These are phyloP conservation scores for Crotophaga sulcirostris DNA, from an alignment of 2,113 vertebrate genomes.

Conservation along the genomic window DNA sequence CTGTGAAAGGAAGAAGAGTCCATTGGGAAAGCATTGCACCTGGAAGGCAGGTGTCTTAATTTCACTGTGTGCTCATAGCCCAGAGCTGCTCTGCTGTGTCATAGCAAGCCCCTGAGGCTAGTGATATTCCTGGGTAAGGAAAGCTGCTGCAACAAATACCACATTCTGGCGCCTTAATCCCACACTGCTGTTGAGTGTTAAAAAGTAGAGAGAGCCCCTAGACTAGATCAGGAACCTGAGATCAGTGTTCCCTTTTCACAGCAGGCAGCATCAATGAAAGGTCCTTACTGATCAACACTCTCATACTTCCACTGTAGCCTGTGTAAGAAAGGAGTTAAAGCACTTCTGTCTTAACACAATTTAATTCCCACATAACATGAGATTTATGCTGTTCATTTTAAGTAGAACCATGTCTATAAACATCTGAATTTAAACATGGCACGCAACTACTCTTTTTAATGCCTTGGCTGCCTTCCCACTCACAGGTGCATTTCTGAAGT, in stretches of 20 bases:
- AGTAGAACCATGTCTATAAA: neutral
- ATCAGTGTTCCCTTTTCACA: neutral
- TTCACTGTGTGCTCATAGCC: neutral
- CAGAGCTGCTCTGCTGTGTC: neutral
- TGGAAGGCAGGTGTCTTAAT: neutral
- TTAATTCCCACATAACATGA: neutral
- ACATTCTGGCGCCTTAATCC: neutral
- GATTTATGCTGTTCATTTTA: neutral
- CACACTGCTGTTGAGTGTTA: too few species aligned
- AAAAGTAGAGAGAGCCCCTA: neutral
- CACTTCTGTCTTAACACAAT: neutral
- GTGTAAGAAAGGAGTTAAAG: neutral
- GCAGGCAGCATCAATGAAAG: rapidly evolving
- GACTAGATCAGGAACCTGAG: neutral
- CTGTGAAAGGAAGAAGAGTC: neutral
- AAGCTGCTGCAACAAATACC: neutral
- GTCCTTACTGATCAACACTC: neutral
- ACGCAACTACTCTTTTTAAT: neutral
- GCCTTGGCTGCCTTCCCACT: neutral
- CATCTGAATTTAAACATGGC: neutral
- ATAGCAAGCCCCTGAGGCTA: neutral
- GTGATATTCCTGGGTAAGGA: too few species aligned
- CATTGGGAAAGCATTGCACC: rapidly evolving
- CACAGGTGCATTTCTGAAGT: neutral
- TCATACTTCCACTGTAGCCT: neutral